These are phyloP conservation scores for Papilio demoleus DNA, from an alignment of 2,888 invertebrate species.

Conservation along the genomic window DNA sequence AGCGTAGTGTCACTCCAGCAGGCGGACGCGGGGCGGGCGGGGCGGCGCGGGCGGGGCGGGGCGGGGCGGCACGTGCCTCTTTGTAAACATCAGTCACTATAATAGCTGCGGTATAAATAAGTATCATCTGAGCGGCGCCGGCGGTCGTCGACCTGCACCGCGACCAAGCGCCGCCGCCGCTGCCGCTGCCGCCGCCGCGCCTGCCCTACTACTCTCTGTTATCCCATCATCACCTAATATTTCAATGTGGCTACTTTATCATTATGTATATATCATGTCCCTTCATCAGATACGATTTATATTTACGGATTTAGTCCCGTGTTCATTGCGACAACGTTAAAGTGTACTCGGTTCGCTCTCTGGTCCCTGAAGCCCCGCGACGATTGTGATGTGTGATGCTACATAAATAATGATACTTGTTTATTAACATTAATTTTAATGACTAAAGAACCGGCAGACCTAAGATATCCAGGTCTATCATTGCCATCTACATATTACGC, in stretches of 20 bases:
- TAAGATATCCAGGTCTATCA: too few relatives aligned
- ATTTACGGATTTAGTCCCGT: not conserved
- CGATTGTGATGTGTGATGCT: too few relatives aligned
- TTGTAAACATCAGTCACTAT: not conserved
- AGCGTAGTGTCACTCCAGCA: too few relatives aligned
- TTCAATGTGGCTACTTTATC: not conserved
- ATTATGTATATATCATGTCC: not conserved
- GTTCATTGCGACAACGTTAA: too few relatives aligned
- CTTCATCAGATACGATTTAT: too few relatives aligned
- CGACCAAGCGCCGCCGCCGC: not conserved
- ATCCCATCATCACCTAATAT: not conserved
- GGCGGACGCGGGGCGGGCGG: not conserved
- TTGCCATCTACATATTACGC: too few relatives aligned
- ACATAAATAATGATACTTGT: too few relatives aligned
- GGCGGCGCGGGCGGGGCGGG: not conserved
- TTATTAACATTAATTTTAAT: too few relatives aligned
- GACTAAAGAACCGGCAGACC: too few relatives aligned
- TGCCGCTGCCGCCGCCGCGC: not conserved
- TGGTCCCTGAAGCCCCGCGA: too few relatives aligned
- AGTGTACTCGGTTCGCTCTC: too few relatives aligned
- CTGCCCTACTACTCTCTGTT: not conserved
- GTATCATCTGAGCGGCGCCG: conserved; percentile 1
- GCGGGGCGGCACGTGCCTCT: not conserved
- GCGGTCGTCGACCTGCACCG: conserved; percentile 2
- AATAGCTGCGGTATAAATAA: conserved; percentile 10